Base-by-base conservation (phyloP, 1,140 invertebrate genomes). In the Drosophila kanapiae region DNA sequence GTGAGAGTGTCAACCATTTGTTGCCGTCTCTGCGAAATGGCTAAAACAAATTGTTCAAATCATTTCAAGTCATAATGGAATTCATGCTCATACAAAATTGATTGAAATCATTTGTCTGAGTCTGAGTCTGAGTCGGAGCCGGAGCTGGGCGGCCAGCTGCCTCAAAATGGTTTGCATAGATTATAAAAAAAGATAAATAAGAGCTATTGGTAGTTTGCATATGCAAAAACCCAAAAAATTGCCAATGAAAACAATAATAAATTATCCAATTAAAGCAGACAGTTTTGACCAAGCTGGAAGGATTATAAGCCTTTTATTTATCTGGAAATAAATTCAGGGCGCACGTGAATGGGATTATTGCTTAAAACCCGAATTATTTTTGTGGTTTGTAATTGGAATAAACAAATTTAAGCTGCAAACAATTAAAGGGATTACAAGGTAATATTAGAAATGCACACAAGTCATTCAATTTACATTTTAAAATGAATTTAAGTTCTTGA, bases 91-190 rank as follows among this genome's bases (percentile, higher is more conserved):
- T 37, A 6, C 14, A 27, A 48, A 71, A 85, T 86, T 76, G 82
- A 86, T 86, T 76, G 51, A 9, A 1, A 40, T n/a, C 51, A 82
- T 86, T 86, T 75, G 77, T 86, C 75, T 75, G 65, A 14, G 33
- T 40, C 27, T n/a, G 35, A 10, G 77, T 86, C 75, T 75, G 65
- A 14, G 33, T 40, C 27, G n/a, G 35, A 10, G 4, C 7, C 5
- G n/a, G 5, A 11, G 31, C 42, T n/a, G 27, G 27, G 16, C 51
- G 51, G 51, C 74, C 51, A 69, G 54, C 23, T 29, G 45, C 10
- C 38, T 62, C 33, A n/a, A 33, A 18, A n/a, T 48, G 7, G 6
- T 27, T 62, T 7, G 29, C 58, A 42, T 14, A 27, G 57, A 62
- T 61, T 64, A n/a, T 13, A 43, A 9, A 13, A 14, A 14, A 23